These are phyloP conservation scores for Drosophila simulans DNA, from an alignment of 1,140 invertebrate species.

Conservation along the genomic window DNA sequence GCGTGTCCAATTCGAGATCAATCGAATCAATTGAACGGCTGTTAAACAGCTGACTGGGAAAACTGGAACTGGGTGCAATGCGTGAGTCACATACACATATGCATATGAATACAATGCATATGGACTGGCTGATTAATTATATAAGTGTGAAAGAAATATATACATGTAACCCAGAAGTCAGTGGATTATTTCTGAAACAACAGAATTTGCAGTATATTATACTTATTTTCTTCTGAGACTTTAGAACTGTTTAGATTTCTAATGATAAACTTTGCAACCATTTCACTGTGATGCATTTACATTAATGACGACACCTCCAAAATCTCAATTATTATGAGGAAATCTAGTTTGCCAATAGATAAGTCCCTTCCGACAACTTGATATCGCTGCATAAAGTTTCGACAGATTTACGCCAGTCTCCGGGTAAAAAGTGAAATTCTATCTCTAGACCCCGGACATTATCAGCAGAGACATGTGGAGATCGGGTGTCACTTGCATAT, in stretches of 20 bases:
- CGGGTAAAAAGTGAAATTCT: slow-evolving; percentile 7
- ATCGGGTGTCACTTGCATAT: slow-evolving; percentile 57
- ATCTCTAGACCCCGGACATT: slow-evolving; percentile 9
- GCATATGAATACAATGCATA: neutral
- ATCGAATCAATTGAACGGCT: slow-evolving; percentile 33
- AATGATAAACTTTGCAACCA: no score
- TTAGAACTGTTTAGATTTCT: no score
- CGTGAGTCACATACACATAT: slow-evolving; percentile 7
- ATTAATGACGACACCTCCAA: no score
- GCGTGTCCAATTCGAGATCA: slow-evolving; percentile 60
- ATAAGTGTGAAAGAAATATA: slow-evolving; percentile 10
- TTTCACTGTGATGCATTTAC: no score
- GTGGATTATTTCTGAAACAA: neutral
- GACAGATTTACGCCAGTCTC: neutral
- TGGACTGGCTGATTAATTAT: slow-evolving; percentile 11
- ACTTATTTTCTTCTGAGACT: no score
- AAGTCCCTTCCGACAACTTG: neutral
- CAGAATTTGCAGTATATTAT: no score
- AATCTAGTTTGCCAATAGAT: neutral
- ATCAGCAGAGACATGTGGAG: slow-evolving; percentile 27
- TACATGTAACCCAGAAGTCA: neutral
- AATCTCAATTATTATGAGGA: neutral
- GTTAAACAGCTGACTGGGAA: slow-evolving; percentile 32
- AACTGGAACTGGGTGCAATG: slow-evolving; percentile 24
- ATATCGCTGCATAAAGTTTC: neutral